Evolutionary conservation across 1,140 invertebrate species (phyloP).

Genomic region (Pseudoatta argentina): DNA sequence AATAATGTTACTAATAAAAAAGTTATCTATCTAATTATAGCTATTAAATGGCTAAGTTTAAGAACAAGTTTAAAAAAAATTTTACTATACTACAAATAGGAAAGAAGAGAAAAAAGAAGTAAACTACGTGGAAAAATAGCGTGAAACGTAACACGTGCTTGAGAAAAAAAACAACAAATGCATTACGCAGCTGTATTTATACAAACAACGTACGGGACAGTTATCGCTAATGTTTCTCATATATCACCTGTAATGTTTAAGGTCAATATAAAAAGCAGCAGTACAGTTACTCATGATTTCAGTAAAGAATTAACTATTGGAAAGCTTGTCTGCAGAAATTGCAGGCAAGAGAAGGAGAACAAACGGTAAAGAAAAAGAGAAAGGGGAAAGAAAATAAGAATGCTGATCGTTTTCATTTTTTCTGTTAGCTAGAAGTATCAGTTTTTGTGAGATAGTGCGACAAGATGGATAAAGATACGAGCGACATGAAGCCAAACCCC

Average conservation of each 20-base stretch:
- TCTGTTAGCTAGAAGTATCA: not conserved
- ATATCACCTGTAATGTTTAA: constrained; percentile 25
- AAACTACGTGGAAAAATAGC: not conserved
- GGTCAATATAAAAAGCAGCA: not conserved
- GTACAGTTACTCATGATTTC: no score
- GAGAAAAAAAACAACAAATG: not conserved
- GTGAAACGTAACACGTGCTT: not conserved
- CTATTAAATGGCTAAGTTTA: not conserved
- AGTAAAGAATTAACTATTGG: constrained; percentile 29
- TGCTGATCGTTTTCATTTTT: not conserved
- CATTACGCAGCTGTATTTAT: not conserved
- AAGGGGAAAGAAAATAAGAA: not conserved
- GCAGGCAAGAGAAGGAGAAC: not conserved
- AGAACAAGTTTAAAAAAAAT: not conserved
- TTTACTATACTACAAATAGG: not conserved
- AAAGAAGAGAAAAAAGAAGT: not conserved
- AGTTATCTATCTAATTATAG: not conserved
- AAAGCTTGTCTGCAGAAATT: not conserved
- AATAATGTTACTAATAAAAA: not conserved
- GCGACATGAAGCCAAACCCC: constrained; percentile 44
- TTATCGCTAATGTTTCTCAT: not conserved
- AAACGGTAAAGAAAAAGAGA: not conserved
- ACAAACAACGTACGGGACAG: not conserved
- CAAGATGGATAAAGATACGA: constrained; percentile 9
- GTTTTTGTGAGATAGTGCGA: not conserved